Evolutionary conservation across 35 echinoderm and acorn worm genomes (phyloP).

Genomic region (Lytechinus variegatus): DNA sequence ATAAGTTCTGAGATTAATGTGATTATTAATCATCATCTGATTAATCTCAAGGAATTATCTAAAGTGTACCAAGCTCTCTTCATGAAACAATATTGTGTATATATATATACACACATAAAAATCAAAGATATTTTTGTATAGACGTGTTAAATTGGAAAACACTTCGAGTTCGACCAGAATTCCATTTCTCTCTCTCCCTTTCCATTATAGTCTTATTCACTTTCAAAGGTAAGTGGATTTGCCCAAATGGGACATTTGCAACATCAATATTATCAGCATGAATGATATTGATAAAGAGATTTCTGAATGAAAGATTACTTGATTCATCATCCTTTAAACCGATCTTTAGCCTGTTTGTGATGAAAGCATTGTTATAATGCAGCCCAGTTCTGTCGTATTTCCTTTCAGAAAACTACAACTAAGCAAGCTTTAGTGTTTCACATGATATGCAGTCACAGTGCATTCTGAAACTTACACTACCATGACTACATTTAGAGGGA

Average conservation of each 20-base stretch:
- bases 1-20: slow-evolving; percentile 8
- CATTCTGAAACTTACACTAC: too few species aligned
- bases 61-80: not conserved
- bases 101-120: not conserved
- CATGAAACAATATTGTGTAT: not conserved
- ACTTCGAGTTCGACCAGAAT: not conserved
- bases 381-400: not conserved
- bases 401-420: not conserved
- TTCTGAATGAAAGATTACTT: not conserved
- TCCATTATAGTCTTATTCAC: not conserved
- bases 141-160: not conserved
- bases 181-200: not conserved
- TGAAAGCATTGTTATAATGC: not conserved
- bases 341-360: not conserved
- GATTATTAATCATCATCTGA: slow-evolving; percentile 20
- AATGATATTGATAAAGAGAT: not conserved
- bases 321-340: not conserved
- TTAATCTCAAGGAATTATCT: slow-evolving; percentile 2
- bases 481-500: too few species aligned
- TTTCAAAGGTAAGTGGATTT: not conserved
- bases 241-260: not conserved
- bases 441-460: too few species aligned
- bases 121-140: not conserved
- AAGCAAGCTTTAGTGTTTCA: too few species aligned
- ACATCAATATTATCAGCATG: not conserved